These are phyloP conservation scores for Pseudococcus viburni DNA, from an alignment of 2,888 invertebrate genomes.

Conservation along the genomic window DNA sequence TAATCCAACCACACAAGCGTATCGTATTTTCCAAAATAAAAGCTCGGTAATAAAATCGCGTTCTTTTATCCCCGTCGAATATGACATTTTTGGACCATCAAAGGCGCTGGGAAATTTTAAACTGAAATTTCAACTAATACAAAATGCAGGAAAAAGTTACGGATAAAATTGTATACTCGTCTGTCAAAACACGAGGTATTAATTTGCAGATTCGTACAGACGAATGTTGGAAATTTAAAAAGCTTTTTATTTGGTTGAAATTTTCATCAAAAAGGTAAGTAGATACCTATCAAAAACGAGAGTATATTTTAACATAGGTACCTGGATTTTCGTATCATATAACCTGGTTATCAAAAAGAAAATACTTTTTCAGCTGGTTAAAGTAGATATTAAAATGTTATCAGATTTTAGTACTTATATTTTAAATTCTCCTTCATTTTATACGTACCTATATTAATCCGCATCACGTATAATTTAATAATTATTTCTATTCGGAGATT, in stretches of 20 bases:
- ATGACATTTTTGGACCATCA: not conserved
- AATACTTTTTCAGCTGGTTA: no score
- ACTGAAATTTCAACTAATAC: not conserved
- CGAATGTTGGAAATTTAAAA: not conserved
- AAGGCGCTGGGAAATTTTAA: not conserved
- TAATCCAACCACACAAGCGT: not conserved
- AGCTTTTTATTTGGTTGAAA: not conserved
- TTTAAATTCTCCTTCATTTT: no score
- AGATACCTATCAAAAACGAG: no score
- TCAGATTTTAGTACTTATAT: no score
- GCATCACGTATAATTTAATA: no score
- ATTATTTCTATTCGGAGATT: no score
- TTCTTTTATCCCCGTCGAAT: not conserved
- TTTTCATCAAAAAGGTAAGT: not conserved
- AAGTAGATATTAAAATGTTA: no score
- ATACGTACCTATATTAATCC: no score
- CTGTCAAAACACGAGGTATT: not conserved
- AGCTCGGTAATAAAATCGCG: not conserved
- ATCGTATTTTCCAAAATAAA: not conserved
- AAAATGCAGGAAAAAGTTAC: not conserved
- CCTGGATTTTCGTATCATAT: not conserved
- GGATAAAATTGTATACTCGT: not conserved
- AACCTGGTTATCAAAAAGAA: no score
- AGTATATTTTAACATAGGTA: not conserved
- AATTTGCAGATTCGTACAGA: not conserved